These are phyloP conservation scores for Bombus huntii DNA, from an alignment of 1,140 invertebrate genomes.

Conservation along the genomic window DNA sequence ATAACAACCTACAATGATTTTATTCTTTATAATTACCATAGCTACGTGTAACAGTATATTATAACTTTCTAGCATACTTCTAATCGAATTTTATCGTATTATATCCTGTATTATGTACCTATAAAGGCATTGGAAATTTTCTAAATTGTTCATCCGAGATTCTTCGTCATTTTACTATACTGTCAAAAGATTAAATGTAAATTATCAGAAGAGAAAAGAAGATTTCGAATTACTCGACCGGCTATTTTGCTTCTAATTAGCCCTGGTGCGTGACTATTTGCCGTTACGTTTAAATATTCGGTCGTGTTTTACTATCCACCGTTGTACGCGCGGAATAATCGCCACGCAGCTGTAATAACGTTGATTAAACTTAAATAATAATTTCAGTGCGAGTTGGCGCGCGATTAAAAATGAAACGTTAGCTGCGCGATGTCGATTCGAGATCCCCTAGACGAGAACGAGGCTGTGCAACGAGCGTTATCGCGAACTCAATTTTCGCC, in stretches of 20 bases:
- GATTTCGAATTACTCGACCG: neutral
- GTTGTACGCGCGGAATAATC: neutral
- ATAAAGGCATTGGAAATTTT: too few species aligned
- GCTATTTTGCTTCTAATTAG: slow-evolving; percentile 2
- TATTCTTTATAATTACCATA: too few species aligned
- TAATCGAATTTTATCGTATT: too few species aligned
- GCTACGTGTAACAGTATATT: too few species aligned
- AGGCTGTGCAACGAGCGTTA: neutral
- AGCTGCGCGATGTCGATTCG: neutral
- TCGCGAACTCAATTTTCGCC: slow-evolving; percentile 17
- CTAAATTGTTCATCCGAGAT: too few species aligned
- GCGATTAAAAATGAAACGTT: slow-evolving; percentile 30
- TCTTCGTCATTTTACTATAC: too few species aligned
- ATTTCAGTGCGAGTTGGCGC: neutral
- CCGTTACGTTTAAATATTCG: neutral
- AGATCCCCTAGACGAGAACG: neutral
- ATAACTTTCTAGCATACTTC: too few species aligned
- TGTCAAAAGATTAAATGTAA: too few species aligned
- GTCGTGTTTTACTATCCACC: neutral
- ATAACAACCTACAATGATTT: too few species aligned
- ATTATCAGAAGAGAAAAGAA: neutral
- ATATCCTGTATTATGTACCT: too few species aligned
- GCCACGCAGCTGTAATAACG: neutral
- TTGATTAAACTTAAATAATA: slow-evolving; percentile 36
- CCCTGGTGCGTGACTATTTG: neutral